Percentiles rank a stretch among this genome's conserved stretches.
These are phyloP conservation scores for Coptotermes formosanus DNA, from an alignment of 1,140 invertebrate genomes.

Conservation along the genomic window DNA sequence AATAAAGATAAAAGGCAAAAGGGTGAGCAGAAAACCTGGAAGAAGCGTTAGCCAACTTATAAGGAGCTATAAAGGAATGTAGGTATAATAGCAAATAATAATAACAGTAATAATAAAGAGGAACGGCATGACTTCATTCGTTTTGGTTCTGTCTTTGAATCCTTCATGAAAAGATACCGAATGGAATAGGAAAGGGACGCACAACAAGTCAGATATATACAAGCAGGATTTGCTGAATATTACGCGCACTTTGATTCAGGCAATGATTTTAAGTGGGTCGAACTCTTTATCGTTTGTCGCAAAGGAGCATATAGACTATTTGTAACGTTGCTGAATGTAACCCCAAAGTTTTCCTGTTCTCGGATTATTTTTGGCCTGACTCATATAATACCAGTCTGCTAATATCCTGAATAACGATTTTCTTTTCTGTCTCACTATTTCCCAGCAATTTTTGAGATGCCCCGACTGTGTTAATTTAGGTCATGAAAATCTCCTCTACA, in stretches of 20 bases:
- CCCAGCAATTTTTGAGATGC: no score
- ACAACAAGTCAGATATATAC: not conserved
- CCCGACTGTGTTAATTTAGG: no score
- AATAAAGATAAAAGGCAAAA: not conserved
- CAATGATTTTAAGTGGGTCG: not conserved
- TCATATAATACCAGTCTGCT: no score
- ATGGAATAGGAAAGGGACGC: conserved; percentile 3
- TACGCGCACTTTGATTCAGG: not conserved
- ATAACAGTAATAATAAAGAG: not conserved
- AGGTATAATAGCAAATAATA: conserved; percentile 8
- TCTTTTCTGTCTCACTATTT: no score
- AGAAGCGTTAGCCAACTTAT: not conserved
- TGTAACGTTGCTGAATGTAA: no score
- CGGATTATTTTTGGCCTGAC: no score
- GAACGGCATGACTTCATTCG: not conserved
- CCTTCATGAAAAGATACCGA: not conserved
- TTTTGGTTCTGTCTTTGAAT: not conserved
- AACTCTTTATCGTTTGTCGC: not conserved
- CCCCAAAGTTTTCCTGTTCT: no score
- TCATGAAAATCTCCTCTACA: no score
- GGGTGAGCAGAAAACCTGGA: not conserved
- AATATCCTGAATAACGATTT: no score
- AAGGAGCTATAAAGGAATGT: conserved; percentile 4
- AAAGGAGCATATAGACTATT: not conserved
- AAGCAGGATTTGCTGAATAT: conserved; percentile 10